These are phyloP conservation scores for Fabriciana adippe DNA, from an alignment of 2,888 invertebrate genomes.

Conservation along the genomic window DNA sequence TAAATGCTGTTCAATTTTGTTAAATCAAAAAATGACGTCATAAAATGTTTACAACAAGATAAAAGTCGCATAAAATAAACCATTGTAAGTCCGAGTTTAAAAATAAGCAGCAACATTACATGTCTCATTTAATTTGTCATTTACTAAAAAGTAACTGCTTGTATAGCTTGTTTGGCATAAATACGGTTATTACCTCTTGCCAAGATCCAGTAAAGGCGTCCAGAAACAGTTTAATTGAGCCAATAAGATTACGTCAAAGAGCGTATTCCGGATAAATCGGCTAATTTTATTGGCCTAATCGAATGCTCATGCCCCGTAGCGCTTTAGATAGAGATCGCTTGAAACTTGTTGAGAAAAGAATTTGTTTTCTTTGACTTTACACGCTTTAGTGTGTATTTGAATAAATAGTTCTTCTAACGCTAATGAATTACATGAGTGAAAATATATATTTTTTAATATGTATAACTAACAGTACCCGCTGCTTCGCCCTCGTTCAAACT, in stretches of 20 bases:
- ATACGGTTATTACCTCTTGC: neutral
- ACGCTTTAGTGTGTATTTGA: neutral
- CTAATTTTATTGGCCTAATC: constrained; percentile 38
- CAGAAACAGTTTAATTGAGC: constrained; percentile 30
- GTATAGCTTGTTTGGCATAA: neutral
- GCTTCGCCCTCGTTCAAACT: too few relatives aligned
- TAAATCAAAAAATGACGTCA: neutral
- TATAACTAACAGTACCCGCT: too few relatives aligned
- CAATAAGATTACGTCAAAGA: constrained; percentile 33
- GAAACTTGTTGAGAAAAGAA: neutral
- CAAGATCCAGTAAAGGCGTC: neutral
- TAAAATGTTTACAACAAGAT: constrained; percentile 12
- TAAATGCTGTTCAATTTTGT: neutral
- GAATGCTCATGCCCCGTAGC: constrained; percentile 23
- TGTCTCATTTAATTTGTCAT: too few relatives aligned
- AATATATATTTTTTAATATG: too few relatives aligned
- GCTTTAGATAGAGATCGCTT: neutral
- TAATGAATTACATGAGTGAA: too few relatives aligned
- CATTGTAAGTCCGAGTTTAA: constrained; percentile 4
- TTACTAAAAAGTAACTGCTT: too few relatives aligned
- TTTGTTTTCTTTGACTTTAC: neutral
- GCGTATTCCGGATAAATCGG: constrained; percentile 37
- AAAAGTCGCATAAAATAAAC: constrained; percentile 3
- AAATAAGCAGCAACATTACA: neutral
- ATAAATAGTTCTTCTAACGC: too few relatives aligned